Conservation (phyloP, 2,888 invertebrate genomes). For the Trachelus troglodyta region DNA sequence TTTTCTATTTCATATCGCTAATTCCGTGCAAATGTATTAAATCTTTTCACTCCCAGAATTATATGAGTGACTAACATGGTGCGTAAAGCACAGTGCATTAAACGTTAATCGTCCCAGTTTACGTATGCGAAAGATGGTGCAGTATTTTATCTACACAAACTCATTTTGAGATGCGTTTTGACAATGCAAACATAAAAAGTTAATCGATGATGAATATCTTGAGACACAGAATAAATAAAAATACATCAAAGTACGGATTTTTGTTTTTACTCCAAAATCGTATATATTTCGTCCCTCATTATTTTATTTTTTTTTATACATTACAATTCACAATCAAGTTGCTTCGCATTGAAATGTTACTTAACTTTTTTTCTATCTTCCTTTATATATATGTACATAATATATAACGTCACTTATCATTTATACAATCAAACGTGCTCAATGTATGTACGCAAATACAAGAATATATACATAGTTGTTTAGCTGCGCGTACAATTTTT, state of each 20-base stretch:
- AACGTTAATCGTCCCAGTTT: background rate
- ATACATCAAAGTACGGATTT: background rate
- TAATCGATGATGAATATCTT: background rate
- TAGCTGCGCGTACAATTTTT: background rate
- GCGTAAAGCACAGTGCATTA: too few relatives aligned
- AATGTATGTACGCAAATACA: constrained; percentile 6
- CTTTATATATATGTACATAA: background rate
- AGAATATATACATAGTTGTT: background rate
- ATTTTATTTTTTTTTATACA: background rate
- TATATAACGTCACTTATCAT: background rate
- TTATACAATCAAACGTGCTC: background rate
- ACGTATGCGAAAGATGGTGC: background rate
- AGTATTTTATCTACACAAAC: background rate
- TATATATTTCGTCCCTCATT: background rate
- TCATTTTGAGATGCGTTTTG: background rate
- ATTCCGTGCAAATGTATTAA: too few relatives aligned
- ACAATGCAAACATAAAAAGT: background rate
- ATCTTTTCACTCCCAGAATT: too few relatives aligned
- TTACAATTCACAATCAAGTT: background rate
- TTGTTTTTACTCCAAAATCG: background rate
- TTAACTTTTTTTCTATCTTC: background rate
- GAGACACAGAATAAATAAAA: background rate
- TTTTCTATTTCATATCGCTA: too few relatives aligned
- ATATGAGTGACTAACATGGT: too few relatives aligned
- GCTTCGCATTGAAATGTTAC: background rate